Conservation (phyloP, 2,797 vertebrate genomes). For the Pseudotriccus pelzelni region DNA sequence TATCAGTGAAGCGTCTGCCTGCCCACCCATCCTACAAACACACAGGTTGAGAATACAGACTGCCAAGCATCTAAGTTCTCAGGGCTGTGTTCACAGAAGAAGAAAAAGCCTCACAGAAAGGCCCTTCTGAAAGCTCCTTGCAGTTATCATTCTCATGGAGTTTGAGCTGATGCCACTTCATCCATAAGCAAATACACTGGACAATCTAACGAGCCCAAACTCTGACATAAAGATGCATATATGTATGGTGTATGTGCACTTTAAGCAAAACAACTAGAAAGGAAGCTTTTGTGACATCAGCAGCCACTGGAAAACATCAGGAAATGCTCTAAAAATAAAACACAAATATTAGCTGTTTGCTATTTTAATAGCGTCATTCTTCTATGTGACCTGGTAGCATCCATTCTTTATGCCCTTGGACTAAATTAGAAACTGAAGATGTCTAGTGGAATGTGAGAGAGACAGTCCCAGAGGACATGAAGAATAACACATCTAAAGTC, state of each 20-base stretch:
- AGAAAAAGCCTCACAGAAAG: not conserved
- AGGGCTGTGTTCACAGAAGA: not conserved
- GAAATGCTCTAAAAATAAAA: slow-evolving; percentile 51
- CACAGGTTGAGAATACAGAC: not conserved
- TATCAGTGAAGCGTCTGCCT: not conserved
- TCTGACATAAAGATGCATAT: not conserved
- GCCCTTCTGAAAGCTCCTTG: not conserved
- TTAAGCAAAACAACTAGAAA: not conserved
- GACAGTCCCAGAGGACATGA: not conserved
- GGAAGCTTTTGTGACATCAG: slow-evolving; percentile 27
- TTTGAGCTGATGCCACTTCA: not conserved
- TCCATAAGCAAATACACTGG: not conserved
- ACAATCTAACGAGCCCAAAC: not conserved
- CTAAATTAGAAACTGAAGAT: slow-evolving; percentile 13
- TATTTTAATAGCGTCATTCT: slow-evolving; percentile 4
- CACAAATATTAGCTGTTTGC: not conserved
- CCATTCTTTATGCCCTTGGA: not conserved
- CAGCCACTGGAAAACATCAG: not conserved
- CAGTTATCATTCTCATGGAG: not conserved
- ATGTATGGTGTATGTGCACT: not conserved
- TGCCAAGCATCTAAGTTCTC: not conserved
- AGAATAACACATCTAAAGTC: not conserved
- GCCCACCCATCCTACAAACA: not conserved
- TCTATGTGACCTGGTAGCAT: not conserved
- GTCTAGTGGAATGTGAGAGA: not conserved